Percentiles rank a stretch among this genome's conserved stretches.
Evolutionary conservation across 2,797 vertebrate genomes (phyloP).

Genomic region (Tragelaphus eurycerus): DNA sequence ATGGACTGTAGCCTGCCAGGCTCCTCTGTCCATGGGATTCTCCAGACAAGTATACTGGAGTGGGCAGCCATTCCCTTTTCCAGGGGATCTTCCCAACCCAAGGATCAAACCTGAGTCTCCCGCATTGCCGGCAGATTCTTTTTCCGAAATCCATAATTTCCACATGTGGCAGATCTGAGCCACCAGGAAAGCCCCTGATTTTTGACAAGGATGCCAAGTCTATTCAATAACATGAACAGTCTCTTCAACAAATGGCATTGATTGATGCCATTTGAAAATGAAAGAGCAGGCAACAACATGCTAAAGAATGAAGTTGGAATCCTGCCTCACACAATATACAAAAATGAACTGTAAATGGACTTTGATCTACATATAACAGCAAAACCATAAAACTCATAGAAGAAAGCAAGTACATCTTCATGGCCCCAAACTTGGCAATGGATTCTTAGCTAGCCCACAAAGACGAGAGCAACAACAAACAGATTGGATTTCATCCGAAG

Average conservation of each 20-base stretch:
- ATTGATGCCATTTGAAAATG: no score
- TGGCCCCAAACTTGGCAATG: background rate
- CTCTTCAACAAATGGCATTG: background rate
- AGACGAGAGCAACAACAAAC: background rate
- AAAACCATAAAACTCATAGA: background rate
- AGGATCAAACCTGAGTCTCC: background rate
- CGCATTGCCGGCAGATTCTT: fast-evolving
- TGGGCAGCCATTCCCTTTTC: background rate
- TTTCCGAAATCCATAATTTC: background rate
- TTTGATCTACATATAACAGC: background rate
- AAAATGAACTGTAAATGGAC: background rate
- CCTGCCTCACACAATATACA: background rate
- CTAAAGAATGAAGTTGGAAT: background rate
- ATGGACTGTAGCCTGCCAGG: background rate
- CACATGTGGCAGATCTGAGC: background rate
- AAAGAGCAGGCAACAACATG: background rate
- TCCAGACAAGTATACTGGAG: background rate
- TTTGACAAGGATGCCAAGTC: background rate
- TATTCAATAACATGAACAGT: background rate
- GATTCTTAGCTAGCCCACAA: background rate
- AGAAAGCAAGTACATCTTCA: background rate
- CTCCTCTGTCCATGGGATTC: background rate
- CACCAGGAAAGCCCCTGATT: background rate
- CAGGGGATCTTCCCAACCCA: background rate
- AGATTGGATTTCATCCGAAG: background rate